These are phyloP conservation scores for Rhynchonycteris naso DNA, from an alignment of 2,797 vertebrate species.

Conservation along the genomic window DNA sequence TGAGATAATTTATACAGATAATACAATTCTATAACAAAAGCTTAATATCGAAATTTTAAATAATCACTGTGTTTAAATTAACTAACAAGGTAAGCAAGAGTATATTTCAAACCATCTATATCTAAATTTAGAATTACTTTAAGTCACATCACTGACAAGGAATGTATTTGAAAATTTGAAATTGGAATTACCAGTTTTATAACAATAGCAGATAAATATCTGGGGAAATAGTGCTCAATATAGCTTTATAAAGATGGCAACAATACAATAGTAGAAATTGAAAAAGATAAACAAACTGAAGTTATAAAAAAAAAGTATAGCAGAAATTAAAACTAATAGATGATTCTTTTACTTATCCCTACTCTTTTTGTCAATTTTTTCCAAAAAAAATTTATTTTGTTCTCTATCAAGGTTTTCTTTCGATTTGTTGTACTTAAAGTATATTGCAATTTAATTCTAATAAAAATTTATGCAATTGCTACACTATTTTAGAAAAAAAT, in stretches of 20 bases:
- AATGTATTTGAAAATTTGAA: neutral
- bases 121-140: neutral
- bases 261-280: neutral
- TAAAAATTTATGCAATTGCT: neutral
- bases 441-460: neutral
- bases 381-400: neutral
- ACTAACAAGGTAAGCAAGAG: neutral
- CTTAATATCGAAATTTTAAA: neutral
- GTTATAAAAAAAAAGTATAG: neutral
- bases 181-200: conserved; percentile 38
- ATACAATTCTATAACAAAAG: neutral
- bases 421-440: neutral
- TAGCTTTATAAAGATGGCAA: conserved; percentile 41
- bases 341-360: neutral
- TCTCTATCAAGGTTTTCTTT: neutral
- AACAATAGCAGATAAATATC: neutral
- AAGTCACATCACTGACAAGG: conserved; percentile 41
- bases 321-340: neutral
- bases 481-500: conserved; percentile 23
- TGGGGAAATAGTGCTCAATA: neutral
- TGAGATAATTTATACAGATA: neutral
- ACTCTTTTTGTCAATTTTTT: neutral
- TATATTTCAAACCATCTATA: neutral
- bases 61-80: neutral
- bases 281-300: conserved; percentile 45